Base-by-base conservation (phyloP, 2,888 invertebrate genomes). In the Tetramorium bicarinatum region DNA sequence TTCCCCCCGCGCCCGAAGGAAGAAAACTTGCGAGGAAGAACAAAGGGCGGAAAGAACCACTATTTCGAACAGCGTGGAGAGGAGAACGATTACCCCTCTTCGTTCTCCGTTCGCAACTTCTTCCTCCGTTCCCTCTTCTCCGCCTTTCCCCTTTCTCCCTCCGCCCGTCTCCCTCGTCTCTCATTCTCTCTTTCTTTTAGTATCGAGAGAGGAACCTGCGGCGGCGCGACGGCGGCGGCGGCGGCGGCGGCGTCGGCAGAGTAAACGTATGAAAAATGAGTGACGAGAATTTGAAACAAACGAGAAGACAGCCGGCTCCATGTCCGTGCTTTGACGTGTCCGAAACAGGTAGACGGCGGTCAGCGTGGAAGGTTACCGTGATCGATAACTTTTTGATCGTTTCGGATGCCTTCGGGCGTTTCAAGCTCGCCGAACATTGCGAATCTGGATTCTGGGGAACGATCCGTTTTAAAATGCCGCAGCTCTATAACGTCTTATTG, bases 231-330 rank as follows among this genome's bases (percentile, higher is more conserved):
- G 21, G 41, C 41, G 41, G 9, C 41, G 41, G 74, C 80, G 59
- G 21, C 61, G 84, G 75, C 74, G 77, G 84, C 64, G 83, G 75
- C 75, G 81, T 82, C 85, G 69, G 76, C 75, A 74, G 59, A 88
- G 88, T 89, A 88, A 92, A 91, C 89, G 91, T 90, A 92, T 92
- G 93, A 93, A 93, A 93, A 93, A 94, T 94, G 92, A 94, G 91
- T 92, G 93, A 93, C 92, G 91, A 92, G 91, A 91, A 87, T 91
- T 91, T 82, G 91, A 91, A 92, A 92, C 88, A 92, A 93, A 92
- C 91, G 91, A 91, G 89, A 88, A 90, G 89, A 91, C 92, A 90
- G 92, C 89, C 89, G 88, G 88, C 88, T 87, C 89, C 87, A 88
- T 85, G 84, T 88, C 83, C 71, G 72, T 49, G 54, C 69, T 82